Percentiles rank a stretch among this genome's conserved stretches.
These are phyloP conservation scores for Misgurnus mizolepis DNA, from an alignment of 2,113 vertebrate genomes.

Conservation along the genomic window DNA sequence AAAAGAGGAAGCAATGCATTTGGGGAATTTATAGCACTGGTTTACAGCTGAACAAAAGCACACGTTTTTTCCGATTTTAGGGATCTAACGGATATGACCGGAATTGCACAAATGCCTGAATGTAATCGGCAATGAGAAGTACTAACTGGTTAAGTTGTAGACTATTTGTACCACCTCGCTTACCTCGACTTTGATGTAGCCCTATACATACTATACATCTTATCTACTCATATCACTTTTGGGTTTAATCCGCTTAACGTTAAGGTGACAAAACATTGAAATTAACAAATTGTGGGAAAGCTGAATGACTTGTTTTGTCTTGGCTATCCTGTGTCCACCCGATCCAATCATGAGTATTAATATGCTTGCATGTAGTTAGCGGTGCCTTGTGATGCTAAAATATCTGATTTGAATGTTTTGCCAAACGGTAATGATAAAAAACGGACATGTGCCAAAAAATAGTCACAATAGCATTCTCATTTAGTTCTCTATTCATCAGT, in stretches of 20 bases:
- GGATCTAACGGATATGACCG: neutral
- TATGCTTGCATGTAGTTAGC: constrained; percentile 29
- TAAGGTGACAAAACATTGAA: neutral
- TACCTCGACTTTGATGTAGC: neutral
- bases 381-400: constrained; percentile 34
- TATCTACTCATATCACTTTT: neutral
- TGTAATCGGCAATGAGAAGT: constrained; percentile 8
- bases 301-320: neutral
- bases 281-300: neutral
- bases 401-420: constrained; percentile 40
- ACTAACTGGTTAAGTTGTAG: too few relatives aligned
- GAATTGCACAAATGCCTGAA: neutral
- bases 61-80: neutral
- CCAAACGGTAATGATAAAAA: constrained; percentile 44
- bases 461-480: constrained; percentile 14
- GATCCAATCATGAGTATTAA: constrained; percentile 7
- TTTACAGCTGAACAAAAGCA: constrained; percentile 22
- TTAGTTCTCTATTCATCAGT: neutral
- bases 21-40: constrained; percentile 38
- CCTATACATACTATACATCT: neutral
- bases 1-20: constrained; percentile 18
- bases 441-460: constrained; percentile 48
- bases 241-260: neutral
- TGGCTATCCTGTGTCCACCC: constrained; percentile 5
- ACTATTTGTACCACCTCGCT: too few relatives aligned